phyloP scores from a whole-genome alignment of 2,797 vertebrate genomes.

The Acomys russatus region DNA sequence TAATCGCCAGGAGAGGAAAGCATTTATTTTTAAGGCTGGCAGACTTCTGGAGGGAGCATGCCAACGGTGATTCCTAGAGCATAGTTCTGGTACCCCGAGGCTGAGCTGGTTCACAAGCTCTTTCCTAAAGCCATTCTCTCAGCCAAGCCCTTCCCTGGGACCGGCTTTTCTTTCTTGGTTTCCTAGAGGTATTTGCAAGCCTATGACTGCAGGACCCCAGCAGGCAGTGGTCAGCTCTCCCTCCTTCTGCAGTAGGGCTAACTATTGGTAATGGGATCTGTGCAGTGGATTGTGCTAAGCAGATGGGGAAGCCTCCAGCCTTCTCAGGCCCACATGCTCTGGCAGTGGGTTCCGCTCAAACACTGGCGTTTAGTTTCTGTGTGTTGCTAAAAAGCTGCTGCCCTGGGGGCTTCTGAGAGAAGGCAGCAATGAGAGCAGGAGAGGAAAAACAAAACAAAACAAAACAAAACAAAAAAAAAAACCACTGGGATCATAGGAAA shows the following conservation, averaged over 20 bases:
- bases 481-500: neutral
- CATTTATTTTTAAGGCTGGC: neutral
- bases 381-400: constrained; percentile 24
- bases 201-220: neutral
- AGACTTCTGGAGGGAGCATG: neutral
- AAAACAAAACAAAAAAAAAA: too few relatives aligned
- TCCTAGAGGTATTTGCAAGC: neutral
- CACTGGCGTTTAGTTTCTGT: neutral
- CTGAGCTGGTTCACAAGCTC: neutral
- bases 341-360: neutral
- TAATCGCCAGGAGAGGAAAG: constrained; percentile 1
- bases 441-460: neutral
- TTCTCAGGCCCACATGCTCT: neutral
- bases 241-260: neutral
- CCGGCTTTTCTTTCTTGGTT: constrained; percentile 51
- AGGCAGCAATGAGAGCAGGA: neutral
- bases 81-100: neutral
- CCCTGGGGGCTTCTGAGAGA: neutral
- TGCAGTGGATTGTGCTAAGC: neutral
- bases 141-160: neutral
- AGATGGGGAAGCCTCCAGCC: constrained; percentile 2
- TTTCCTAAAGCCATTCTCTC: neutral
- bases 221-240: neutral
- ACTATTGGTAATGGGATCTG: neutral
- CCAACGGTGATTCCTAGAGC: neutral